Evolutionary conservation across 2,113 vertebrate genomes (phyloP).

Genomic region (Pagrus major): DNA sequence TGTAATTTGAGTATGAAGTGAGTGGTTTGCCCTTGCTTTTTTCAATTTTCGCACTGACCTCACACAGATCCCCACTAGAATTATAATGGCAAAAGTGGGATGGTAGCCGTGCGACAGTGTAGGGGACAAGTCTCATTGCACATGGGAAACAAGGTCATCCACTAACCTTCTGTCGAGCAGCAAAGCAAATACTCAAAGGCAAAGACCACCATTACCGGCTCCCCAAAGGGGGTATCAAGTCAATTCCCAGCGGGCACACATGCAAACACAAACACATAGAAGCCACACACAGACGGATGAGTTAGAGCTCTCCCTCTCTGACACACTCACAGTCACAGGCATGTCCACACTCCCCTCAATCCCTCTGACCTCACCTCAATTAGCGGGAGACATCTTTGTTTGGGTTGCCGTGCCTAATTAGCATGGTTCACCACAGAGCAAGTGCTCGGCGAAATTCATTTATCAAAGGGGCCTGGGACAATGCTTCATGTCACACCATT

Average conservation of each 20-base stretch:
- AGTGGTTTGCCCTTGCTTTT: slow-evolving; percentile 52
- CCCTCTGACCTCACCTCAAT: slow-evolving; percentile 71
- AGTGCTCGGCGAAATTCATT: slow-evolving; percentile 68
- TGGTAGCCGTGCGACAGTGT: slow-evolving; percentile 44
- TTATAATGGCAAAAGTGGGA: slow-evolving; percentile 59
- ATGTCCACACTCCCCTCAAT: slow-evolving; percentile 54
- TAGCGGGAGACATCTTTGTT: slow-evolving; percentile 71
- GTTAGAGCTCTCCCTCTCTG: slow-evolving; percentile 36
- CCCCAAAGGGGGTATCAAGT: slow-evolving; percentile 68
- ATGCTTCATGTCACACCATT: slow-evolving; percentile 68
- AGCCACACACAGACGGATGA: slow-evolving; percentile 28
- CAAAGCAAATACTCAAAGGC: slow-evolving; percentile 66
- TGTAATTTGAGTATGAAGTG: slow-evolving; percentile 68
- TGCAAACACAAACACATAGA: slow-evolving; percentile 27
- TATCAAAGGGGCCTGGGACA: slow-evolving; percentile 67
- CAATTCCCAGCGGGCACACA: slow-evolving; percentile 58
- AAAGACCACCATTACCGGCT: slow-evolving; percentile 75
- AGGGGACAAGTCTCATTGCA: slow-evolving; percentile 60
- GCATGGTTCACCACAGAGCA: slow-evolving; percentile 68
- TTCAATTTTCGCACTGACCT: slow-evolving; percentile 63
- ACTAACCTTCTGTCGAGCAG: slow-evolving; percentile 65
- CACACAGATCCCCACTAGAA: slow-evolving; percentile 62
- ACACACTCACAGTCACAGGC: slow-evolving; percentile 31
- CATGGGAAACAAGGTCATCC: slow-evolving; percentile 76
- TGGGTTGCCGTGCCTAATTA: slow-evolving; percentile 71